A percentile compares a stretch with the other conserved stretches of the same genome.
These are phyloP conservation scores for Clamator glandarius DNA, from an alignment of 2,797 vertebrate species.

Conservation along the genomic window DNA sequence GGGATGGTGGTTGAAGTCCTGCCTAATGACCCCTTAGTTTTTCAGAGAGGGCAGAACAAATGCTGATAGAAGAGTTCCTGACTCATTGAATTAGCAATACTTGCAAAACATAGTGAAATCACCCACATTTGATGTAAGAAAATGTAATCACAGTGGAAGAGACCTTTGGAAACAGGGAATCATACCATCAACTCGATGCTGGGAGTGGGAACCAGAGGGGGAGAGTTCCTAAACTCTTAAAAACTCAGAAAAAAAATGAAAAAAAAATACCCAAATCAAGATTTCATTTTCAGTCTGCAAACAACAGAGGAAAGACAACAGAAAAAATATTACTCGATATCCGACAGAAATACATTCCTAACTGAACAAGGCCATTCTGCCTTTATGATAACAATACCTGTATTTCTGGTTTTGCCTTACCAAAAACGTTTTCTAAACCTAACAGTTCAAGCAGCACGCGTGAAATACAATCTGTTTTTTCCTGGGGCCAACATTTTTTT, in stretches of 20 bases:
- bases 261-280: neutral
- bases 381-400: neutral
- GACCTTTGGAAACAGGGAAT: neutral
- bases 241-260: neutral
- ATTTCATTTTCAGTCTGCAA: neutral
- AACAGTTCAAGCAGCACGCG: conserved; percentile 1
- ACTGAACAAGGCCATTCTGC: neutral
- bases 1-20: neutral
- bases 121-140: neutral
- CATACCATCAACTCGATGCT: neutral
- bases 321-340: neutral
- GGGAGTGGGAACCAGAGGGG: neutral
- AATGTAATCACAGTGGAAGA: neutral
- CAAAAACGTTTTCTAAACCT: neutral
- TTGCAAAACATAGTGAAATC: neutral
- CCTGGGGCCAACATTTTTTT: conserved; percentile 42
- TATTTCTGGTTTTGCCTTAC: conserved; percentile 6
- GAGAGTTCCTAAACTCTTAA: neutral
- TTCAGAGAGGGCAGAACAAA: neutral
- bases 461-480: conserved; percentile 46
- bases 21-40: neutral
- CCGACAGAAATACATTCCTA: neutral
- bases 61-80: neutral
- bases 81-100: neutral
- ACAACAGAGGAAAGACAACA: neutral